phyloP scores from a whole-genome alignment of 2,113 vertebrate genomes.

The Toxotes jaculatrix region DNA sequence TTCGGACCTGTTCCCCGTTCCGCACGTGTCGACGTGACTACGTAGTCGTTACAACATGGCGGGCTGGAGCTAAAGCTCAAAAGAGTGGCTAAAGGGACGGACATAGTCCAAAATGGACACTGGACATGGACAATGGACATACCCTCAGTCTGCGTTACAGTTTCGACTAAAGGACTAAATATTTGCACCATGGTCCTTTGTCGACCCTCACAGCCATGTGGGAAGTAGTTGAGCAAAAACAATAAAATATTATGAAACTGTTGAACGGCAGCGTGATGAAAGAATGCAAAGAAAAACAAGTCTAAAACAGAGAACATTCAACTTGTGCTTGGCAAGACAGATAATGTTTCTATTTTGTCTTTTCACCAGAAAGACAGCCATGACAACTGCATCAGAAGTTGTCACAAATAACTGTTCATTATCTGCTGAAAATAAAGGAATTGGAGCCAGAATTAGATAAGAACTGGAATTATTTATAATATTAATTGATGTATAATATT shows the following conservation, averaged over 20 bases:
- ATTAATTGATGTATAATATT: conserved; percentile 5
- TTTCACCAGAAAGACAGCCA: conserved; percentile 1
- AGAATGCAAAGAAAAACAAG: background rate
- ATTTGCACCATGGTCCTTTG: background rate
- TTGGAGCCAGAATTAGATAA: background rate
- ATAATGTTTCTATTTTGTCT: background rate
- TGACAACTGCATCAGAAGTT: background rate
- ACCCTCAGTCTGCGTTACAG: too few species aligned
- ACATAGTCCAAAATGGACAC: background rate
- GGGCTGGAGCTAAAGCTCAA: background rate
- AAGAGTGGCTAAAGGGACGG: background rate
- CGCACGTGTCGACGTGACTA: background rate
- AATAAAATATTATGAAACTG: too few species aligned
- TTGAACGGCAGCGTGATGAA: too few species aligned
- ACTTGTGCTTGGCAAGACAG: background rate
- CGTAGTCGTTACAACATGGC: background rate
- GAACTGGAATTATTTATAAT: background rate
- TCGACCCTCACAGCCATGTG: background rate
- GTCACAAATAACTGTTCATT: conserved; percentile 15
- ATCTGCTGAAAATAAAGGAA: conserved; percentile 33
- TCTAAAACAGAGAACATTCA: background rate
- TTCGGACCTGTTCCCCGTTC: background rate
- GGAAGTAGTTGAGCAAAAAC: too few species aligned
- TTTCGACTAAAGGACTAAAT: too few species aligned
- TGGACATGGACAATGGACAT: background rate